These are phyloP conservation scores for Lycia hirtaria DNA, from an alignment of 2,888 invertebrate species.

Conservation along the genomic window DNA sequence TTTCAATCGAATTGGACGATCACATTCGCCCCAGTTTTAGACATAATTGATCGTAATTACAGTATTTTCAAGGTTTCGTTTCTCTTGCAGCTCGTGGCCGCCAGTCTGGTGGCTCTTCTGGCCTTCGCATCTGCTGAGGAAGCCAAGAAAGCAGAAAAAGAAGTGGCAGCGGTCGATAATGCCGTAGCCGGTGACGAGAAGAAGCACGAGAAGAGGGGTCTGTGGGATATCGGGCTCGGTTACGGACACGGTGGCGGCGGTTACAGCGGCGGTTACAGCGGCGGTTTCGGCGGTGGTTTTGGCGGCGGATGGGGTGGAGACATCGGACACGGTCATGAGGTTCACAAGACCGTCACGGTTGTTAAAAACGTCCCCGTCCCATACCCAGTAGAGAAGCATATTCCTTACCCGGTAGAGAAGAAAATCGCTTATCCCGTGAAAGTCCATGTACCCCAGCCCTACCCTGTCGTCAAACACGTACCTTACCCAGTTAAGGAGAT, in stretches of 20 bases:
- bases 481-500: conserved; percentile 88
- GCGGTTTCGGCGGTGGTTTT: conserved; percentile 54
- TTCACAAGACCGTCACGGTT: conserved; percentile 89
- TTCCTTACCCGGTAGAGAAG: conserved; percentile 88
- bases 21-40: conserved; percentile 49
- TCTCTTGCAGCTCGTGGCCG: conserved; percentile 82
- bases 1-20: conserved; percentile 53
- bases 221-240: conserved; percentile 85
- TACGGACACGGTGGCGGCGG: conserved; percentile 66
- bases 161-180: conserved; percentile 84
- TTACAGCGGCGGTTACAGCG: conserved; percentile 49
- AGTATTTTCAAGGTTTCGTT: conserved; percentile 30
- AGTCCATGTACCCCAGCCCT: conserved; percentile 89
- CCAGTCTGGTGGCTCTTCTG: conserved; percentile 87
- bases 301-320: conserved; percentile 65
- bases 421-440: conserved; percentile 86
- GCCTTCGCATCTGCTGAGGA: conserved; percentile 86
- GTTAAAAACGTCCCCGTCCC: conserved; percentile 90
- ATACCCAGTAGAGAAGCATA: conserved; percentile 90
- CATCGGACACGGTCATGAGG: conserved; percentile 73
- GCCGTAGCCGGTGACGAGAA: conserved; percentile 86
- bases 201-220: conserved; percentile 91
- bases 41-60: conserved; percentile 17
- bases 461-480: conserved; percentile 88
- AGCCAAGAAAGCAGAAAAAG: conserved; percentile 84